Percentiles rank a stretch among this genome's conserved stretches.
phyloP scores from a whole-genome alignment of 2,113 vertebrate species.

The Myrmecophaga tridactyla region DNA sequence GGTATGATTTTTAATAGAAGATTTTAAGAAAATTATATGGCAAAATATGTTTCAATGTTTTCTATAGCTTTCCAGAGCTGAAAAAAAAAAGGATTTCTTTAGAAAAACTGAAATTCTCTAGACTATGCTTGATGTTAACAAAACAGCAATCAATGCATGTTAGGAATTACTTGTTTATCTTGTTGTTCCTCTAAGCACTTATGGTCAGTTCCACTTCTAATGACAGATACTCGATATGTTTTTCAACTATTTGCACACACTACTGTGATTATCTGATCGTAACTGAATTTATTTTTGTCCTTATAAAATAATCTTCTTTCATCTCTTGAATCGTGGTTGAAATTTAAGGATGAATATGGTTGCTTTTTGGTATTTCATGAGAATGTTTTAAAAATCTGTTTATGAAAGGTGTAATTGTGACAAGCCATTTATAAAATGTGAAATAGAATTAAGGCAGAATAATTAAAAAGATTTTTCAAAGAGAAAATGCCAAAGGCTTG shows the following conservation, averaged over 20 bases:
- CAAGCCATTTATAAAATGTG: not conserved
- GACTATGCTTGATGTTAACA: not conserved
- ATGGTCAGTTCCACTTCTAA: not conserved
- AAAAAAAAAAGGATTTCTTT: not conserved
- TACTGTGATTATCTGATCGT: not conserved
- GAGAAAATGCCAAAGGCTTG: not conserved
- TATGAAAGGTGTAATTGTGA: not conserved
- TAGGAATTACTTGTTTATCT: not conserved
- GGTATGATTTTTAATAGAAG: not conserved
- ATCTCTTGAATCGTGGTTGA: not conserved
- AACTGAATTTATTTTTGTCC: not conserved
- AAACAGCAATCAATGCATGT: not conserved
- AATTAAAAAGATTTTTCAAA: not conserved
- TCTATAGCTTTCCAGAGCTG: not conserved
- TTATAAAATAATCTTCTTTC: not conserved
- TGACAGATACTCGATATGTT: not conserved
- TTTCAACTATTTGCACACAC: not conserved
- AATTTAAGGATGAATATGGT: not conserved
- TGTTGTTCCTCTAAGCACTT: not conserved
- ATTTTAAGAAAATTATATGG: not conserved
- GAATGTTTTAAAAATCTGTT: not conserved
- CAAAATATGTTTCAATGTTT: not conserved
- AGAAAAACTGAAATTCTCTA: not conserved
- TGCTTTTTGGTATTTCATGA: not conserved
- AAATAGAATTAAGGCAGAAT: conserved; percentile 3